phyloP scores from a whole-genome alignment of 2,797 vertebrate species.

The Sylvilagus floridanus region DNA sequence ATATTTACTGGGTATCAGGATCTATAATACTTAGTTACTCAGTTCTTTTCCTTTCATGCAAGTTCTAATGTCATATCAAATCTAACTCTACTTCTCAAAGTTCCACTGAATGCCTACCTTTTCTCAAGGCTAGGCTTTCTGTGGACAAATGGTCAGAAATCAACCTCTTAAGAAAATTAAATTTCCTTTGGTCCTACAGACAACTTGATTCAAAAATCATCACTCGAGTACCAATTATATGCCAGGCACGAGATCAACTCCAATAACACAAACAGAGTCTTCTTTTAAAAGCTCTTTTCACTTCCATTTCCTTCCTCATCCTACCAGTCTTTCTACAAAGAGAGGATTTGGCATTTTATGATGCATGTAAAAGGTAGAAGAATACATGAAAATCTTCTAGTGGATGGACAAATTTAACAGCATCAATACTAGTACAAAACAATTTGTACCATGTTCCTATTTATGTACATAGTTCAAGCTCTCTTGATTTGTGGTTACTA shows the following conservation, averaged over 20 bases:
- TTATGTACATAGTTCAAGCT: slow-evolving; percentile 71
- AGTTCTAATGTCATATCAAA: not conserved
- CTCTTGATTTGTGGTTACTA: slow-evolving; percentile 68
- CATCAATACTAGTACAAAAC: slow-evolving; percentile 68
- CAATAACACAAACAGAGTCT: not conserved
- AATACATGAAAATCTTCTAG: slow-evolving; percentile 72
- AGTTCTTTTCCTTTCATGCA: not conserved
- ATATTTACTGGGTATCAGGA: not conserved
- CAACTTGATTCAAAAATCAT: not conserved
- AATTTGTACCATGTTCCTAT: slow-evolving; percentile 51
- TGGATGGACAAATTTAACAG: slow-evolving; percentile 60
- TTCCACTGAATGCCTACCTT: not conserved
- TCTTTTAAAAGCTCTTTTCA: not conserved
- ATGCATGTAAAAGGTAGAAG: slow-evolving; percentile 69
- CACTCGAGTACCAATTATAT: not conserved
- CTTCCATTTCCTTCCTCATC: slow-evolving; percentile 14
- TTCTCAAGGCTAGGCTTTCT: not conserved
- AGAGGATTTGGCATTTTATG: slow-evolving; percentile 20
- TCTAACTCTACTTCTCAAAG: slow-evolving; percentile 9
- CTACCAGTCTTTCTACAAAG: not conserved
- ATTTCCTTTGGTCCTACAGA: slow-evolving; percentile 14
- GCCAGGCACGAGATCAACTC: not conserved
- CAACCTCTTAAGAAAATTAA: not conserved
- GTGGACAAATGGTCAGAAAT: not conserved
- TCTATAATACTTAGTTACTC: not conserved